phyloP scores from a whole-genome alignment of 2,888 invertebrate genomes.

The Furcula furcula region DNA sequence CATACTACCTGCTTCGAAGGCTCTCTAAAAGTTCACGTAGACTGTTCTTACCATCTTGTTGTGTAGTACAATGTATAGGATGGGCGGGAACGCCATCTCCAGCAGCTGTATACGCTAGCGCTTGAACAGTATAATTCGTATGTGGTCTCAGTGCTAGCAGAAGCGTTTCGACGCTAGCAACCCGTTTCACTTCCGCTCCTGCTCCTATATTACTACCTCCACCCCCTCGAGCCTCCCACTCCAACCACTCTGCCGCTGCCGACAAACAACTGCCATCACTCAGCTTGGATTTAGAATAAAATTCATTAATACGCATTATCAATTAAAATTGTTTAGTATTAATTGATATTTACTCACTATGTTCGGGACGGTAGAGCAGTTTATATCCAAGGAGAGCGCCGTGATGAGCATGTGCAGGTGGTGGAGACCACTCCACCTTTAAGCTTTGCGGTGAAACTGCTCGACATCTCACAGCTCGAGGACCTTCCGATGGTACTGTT shows the following conservation, averaged over 20 bases:
- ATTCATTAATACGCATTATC: conserved; percentile 11
- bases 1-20: not conserved
- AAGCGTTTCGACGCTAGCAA: conserved; percentile 89
- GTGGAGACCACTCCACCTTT: conserved; percentile 90
- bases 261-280: conserved; percentile 79
- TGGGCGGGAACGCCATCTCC: conserved; percentile 92
- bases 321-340: conserved; percentile 1
- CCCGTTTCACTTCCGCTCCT: conserved; percentile 88
- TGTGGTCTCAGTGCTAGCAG: conserved; percentile 90
- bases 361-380: conserved; percentile 88
- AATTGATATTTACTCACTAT: conserved; percentile 60
- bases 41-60: conserved; percentile 89
- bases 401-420: conserved; percentile 87
- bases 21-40: not conserved
- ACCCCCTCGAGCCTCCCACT: conserved; percentile 70
- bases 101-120: conserved; percentile 91
- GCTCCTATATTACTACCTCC: conserved; percentile 44
- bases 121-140: conserved; percentile 93
- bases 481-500: conserved; percentile 89
- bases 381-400: conserved; percentile 92
- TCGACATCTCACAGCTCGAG: conserved; percentile 87
- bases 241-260: conserved; percentile 77
- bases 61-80: conserved; percentile 90
- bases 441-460: conserved; percentile 90
- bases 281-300: conserved; percentile 55